These are phyloP conservation scores for Caenorhabditis remanei DNA, from an alignment of 1,140 invertebrate species.

Conservation along the genomic window DNA sequence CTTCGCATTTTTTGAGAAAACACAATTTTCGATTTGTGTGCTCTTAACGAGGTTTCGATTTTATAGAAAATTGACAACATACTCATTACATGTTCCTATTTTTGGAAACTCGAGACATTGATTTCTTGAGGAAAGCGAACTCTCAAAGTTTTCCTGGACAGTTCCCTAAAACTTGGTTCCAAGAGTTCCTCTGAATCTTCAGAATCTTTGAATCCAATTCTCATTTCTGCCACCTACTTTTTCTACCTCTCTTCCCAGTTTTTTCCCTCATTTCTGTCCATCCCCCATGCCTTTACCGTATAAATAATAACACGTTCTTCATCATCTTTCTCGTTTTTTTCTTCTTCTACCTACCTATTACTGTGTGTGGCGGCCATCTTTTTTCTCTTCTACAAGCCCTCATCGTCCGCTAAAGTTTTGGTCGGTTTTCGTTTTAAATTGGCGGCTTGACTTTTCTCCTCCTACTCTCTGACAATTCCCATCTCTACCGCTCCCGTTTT, in stretches of 20 bases:
- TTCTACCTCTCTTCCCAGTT: not conserved
- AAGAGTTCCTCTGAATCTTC: not conserved
- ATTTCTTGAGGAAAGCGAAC: too few species aligned
- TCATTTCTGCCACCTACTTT: not conserved
- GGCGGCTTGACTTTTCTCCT: constrained; percentile 50
- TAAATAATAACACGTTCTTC: constrained; percentile 40
- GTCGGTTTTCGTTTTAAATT: constrained; percentile 47
- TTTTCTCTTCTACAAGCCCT: constrained; percentile 2
- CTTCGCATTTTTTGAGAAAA: too few species aligned
- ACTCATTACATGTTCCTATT: too few species aligned
- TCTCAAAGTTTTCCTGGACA: too few species aligned
- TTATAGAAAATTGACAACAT: too few species aligned
- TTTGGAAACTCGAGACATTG: too few species aligned
- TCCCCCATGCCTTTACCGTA: not conserved
- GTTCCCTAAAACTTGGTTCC: too few species aligned
- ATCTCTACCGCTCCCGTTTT: constrained; percentile 41
- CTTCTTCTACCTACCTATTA: constrained; percentile 28
- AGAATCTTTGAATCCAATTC: not conserved
- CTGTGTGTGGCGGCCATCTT: constrained; percentile 19
- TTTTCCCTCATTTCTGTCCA: not conserved
- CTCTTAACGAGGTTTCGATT: too few species aligned
- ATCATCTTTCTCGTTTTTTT: constrained; percentile 38
- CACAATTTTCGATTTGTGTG: too few species aligned
- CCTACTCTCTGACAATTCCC: not conserved
- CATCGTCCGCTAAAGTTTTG: constrained; percentile 46